Evolutionary conservation across 2,797 vertebrate genomes (phyloP).

Genomic region (Crenuchus spilurus): DNA sequence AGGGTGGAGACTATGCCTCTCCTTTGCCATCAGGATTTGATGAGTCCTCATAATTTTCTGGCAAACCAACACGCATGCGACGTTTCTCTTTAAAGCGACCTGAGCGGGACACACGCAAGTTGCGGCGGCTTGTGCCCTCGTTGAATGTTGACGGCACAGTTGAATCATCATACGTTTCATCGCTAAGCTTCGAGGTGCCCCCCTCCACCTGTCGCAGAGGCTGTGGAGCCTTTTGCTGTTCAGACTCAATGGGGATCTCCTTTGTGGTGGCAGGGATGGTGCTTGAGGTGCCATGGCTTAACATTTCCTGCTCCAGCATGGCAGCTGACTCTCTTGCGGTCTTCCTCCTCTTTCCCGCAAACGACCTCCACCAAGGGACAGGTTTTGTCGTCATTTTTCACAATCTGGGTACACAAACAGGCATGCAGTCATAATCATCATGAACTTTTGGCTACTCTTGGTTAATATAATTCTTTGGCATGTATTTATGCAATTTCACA

Average conservation of each 20-base stretch:
- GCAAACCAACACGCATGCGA: constrained; percentile 80
- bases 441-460: neutral
- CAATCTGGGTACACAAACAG: constrained; percentile 14
- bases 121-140: constrained; percentile 81
- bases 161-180: constrained; percentile 74
- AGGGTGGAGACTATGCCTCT: constrained; percentile 14
- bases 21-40: neutral
- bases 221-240: constrained; percentile 14
- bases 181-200: constrained; percentile 52
- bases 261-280: neutral
- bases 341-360: constrained; percentile 81
- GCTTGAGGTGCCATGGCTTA: neutral
- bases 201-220: constrained; percentile 26
- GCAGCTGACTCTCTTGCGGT: constrained; percentile 66
- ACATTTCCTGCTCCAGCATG: constrained; percentile 30
- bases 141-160: constrained; percentile 75
- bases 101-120: constrained; percentile 89
- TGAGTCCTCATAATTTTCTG: constrained; percentile 75
- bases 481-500: too few species aligned
- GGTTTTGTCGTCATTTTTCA: constrained; percentile 78
- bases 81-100: constrained; percentile 91
- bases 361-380: constrained; percentile 87
- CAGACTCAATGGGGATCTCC: neutral
- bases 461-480: too few species aligned
- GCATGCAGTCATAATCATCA: neutral